Base-by-base conservation (phyloP, 2,113 vertebrate genomes). In the Rhea pennata region DNA sequence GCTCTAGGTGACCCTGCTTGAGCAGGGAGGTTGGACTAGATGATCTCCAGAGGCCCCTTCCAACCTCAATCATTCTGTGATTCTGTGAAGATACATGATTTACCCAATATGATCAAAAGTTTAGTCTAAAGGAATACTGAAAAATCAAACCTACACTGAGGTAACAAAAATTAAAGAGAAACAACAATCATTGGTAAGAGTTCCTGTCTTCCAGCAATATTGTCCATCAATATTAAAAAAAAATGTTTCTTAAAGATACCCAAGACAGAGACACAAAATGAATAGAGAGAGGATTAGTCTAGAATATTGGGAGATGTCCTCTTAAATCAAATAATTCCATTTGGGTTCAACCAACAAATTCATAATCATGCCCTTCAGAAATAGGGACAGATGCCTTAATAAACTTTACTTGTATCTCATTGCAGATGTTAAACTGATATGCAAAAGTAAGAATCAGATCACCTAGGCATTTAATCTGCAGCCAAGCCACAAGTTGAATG, bases 281-380 rank as follows among this genome's bases (percentile, higher is more conserved):
- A 53, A 12, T 21, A 1, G 0, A 64, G 15, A 53, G 10, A 62
- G 0, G 3, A 72, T 64, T 82, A 48, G 46, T 36, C 5, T 42
- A 36, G 22, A 89, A 46, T 80, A 67, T 20, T 20, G 31, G 27
- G 66, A 27, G 66, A 46, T 9, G 15, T 48, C 4, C 8, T 72
- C 22, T 51, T 69, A 84, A 88, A 58, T 2, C 4, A 85, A 29
- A 33, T 21, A 64, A 59, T 6, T 7, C 20, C 31, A 16, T 39
- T 69, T 19, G 56, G 10, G 2, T 75, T 90, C 44, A 83, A 69
- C 54, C 4, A 36, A 4, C 4, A 67, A 64, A 81, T 84, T 84
- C 10, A 15, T 21, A 61, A 12, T 6, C 12, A 8, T 4, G 17
- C 1, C 4, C 24, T n/a, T 84, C 15, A 15, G 51, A 82, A 59